A percentile compares a stretch with the other conserved stretches of the same genome.
Evolutionary conservation across 2,113 vertebrate genomes (phyloP).

Genomic region (Oxyruncus cristatus): DNA sequence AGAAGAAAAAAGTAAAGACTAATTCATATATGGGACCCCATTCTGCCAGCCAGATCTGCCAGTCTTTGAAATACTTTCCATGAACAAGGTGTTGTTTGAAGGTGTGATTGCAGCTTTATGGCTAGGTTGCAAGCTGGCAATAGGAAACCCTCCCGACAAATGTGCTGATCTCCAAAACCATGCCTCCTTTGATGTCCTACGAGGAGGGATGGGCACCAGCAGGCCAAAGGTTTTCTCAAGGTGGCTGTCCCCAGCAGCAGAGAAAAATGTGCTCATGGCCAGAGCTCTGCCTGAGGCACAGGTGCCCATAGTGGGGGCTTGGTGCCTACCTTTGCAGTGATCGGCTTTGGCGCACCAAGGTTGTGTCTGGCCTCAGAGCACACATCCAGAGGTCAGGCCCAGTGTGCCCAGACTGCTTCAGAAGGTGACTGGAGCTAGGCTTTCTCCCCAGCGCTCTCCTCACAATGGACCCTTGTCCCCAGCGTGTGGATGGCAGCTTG

Average conservation of each 20-base stretch:
- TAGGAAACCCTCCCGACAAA: background rate
- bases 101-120: conserved; percentile 17
- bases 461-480: rapidly evolving
- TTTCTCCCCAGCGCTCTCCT: background rate
- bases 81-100: conserved; percentile 52
- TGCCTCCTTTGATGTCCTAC: background rate
- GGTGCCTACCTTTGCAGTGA: background rate
- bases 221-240: background rate
- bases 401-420: rapidly evolving
- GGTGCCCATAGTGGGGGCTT: rapidly evolving
- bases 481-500: rapidly evolving
- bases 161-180: background rate
- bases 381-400: rapidly evolving
- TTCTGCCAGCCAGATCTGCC: conserved; percentile 59
- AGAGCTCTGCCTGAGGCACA: background rate
- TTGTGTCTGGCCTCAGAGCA: background rate
- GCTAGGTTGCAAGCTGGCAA: background rate
- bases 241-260: background rate
- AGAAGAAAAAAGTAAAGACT: conserved; percentile 57
- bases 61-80: conserved; percentile 48
- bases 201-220: rapidly evolving
- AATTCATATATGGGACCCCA: conserved; percentile 68
- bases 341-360: too few relatives aligned
- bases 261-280: rapidly evolving
- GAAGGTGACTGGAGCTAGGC: background rate